phyloP scores from a whole-genome alignment of 2,888 invertebrate species.

The Drosophila siamana region DNA sequence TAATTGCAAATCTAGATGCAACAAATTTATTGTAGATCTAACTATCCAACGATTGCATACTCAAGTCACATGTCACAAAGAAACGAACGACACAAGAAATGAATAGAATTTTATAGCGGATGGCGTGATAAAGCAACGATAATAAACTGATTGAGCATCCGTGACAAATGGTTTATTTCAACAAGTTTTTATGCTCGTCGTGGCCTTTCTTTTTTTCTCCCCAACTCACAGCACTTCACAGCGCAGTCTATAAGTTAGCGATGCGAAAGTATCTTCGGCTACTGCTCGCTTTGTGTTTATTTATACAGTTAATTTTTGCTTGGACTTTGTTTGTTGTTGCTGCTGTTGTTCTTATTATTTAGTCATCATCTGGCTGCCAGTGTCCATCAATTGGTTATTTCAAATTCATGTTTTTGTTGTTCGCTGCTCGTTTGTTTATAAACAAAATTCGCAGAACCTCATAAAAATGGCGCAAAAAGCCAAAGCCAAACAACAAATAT shows the following conservation, averaged over 20 bases:
- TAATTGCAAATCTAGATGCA: too few species aligned
- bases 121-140: neutral
- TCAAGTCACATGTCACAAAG: neutral
- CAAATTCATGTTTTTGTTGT: neutral
- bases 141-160: neutral
- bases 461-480: slow-evolving; percentile 63
- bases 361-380: slow-evolving; percentile 45
- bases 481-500: slow-evolving; percentile 63
- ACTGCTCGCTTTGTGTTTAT: slow-evolving; percentile 40
- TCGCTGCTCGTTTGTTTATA: slow-evolving; percentile 61
- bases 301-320: slow-evolving; percentile 35
- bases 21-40: too few species aligned
- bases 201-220: neutral
- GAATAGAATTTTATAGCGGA: neutral
- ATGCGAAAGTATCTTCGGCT: slow-evolving; percentile 2
- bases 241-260: neutral
- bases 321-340: slow-evolving; percentile 15
- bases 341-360: slow-evolving; percentile 33
- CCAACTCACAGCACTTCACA: neutral
- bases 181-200: neutral
- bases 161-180: slow-evolving; percentile 7
- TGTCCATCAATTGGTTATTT: slow-evolving; percentile 60
- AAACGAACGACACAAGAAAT: too few species aligned
- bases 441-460: slow-evolving; percentile 64
- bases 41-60: neutral